These are phyloP conservation scores for Eilema sororculum DNA, from an alignment of 2,888 invertebrate species.

Conservation along the genomic window DNA sequence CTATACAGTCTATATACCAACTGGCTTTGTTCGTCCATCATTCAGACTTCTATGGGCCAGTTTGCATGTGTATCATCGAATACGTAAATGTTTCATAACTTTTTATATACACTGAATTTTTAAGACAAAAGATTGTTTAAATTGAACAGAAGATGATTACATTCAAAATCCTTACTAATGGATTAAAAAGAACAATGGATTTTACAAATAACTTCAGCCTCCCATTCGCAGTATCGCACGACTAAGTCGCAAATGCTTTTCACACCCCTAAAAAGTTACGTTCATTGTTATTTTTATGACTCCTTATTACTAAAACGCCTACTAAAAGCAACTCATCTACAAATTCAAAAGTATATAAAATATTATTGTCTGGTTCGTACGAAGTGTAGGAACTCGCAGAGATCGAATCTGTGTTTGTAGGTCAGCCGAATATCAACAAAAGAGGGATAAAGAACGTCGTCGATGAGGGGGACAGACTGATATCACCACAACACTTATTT, in stretches of 20 bases:
- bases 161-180: slow-evolving; percentile 32
- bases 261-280: slow-evolving; percentile 47
- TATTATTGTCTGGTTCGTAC: slow-evolving; percentile 43
- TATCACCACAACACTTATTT: slow-evolving; percentile 38
- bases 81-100: neutral
- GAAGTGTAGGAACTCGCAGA: slow-evolving; percentile 24
- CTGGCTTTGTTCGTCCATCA: neutral
- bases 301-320: slow-evolving; percentile 45
- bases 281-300: slow-evolving; percentile 52
- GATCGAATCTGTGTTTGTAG: slow-evolving; percentile 79
- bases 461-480: slow-evolving; percentile 42
- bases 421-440: slow-evolving; percentile 81
- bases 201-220: slow-evolving; percentile 28
- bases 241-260: slow-evolving; percentile 40
- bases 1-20: no score
- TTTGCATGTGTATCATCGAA: slow-evolving; percentile 2
- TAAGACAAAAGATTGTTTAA: neutral
- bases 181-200: slow-evolving; percentile 29
- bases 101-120: neutral
- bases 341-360: slow-evolving; percentile 51
- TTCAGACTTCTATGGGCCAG: no score
- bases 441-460: slow-evolving; percentile 57
- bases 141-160: slow-evolving; percentile 19
- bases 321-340: slow-evolving; percentile 47
- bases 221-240: slow-evolving; percentile 25